Percentiles rank a stretch among this genome's conserved stretches.
phyloP scores from a whole-genome alignment of 2,113 vertebrate genomes.

The Spermophilus dauricus region DNA sequence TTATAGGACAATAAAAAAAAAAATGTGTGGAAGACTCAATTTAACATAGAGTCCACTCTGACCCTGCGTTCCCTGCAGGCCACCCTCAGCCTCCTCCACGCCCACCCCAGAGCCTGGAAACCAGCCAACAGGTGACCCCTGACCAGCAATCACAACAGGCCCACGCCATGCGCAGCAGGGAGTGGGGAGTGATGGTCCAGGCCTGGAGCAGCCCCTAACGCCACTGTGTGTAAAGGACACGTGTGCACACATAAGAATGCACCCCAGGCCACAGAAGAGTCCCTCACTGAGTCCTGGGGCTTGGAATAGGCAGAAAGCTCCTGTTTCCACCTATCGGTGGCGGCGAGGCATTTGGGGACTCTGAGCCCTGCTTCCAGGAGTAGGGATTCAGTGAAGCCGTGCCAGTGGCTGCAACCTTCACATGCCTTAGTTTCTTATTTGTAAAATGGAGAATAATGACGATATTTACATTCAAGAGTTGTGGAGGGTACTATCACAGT shows the following conservation, averaged over 20 bases:
- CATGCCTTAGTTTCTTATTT: slow-evolving; percentile 3
- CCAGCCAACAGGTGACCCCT: not conserved
- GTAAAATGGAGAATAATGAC: not conserved
- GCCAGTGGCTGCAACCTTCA: not conserved
- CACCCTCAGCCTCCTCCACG: not conserved
- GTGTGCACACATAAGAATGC: fast-evolving
- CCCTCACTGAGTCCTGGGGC: not conserved
- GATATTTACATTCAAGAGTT: not conserved
- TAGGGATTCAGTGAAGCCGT: not conserved
- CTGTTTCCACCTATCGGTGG: too few relatives aligned
- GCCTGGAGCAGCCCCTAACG: not conserved
- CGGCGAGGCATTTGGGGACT: not conserved
- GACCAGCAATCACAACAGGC: fast-evolving
- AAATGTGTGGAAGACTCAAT: not conserved
- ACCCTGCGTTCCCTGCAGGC: not conserved
- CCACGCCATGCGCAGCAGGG: not conserved
- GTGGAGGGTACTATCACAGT: not conserved
- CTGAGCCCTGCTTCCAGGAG: not conserved
- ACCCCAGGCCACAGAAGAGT: not conserved
- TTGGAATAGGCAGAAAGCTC: not conserved
- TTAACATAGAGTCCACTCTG: not conserved
- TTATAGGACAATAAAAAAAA: not conserved
- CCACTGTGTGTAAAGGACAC: not conserved
- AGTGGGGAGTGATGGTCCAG: fast-evolving
- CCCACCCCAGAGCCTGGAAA: not conserved